Percentiles rank a stretch among this genome's conserved stretches.
Evolutionary conservation across 2,797 vertebrate species (phyloP).

Genomic region (Chaetophractus vellerosus): DNA sequence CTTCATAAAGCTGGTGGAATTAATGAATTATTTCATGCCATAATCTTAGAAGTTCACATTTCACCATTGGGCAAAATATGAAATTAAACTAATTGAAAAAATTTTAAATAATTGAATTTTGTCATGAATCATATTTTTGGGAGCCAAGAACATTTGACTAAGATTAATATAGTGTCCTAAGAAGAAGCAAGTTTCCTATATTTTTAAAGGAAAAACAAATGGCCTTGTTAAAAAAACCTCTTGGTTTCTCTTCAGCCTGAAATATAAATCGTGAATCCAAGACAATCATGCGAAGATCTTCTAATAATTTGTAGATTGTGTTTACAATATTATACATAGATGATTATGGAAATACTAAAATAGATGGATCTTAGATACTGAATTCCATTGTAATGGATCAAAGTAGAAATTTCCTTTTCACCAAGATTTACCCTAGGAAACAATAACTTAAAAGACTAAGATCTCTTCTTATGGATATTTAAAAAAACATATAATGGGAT

Average conservation of each 20-base stretch:
- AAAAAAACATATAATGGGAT: neutral
- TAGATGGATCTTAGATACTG: neutral
- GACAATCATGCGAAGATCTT: neutral
- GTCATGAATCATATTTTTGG: slow-evolving; percentile 46
- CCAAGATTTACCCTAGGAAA: neutral
- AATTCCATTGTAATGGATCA: neutral
- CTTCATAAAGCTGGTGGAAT: slow-evolving; percentile 34
- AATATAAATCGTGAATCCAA: slow-evolving; percentile 27
- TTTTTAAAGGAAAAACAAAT: slow-evolving; percentile 48
- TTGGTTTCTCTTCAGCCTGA: neutral
- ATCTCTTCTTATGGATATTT: neutral
- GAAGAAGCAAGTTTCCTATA: slow-evolving; percentile 63
- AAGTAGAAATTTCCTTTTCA: neutral
- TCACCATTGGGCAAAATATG: slow-evolving; percentile 27
- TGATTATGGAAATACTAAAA: slow-evolving; percentile 1
- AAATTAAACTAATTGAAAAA: slow-evolving; percentile 52
- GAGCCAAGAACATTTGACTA: slow-evolving; percentile 53
- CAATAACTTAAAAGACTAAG: neutral
- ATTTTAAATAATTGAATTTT: slow-evolving; percentile 61
- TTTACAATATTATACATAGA: slow-evolving; percentile 22
- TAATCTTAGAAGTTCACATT: slow-evolving; percentile 33
- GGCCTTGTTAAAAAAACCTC: slow-evolving; percentile 28
- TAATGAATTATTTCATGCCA: too few species aligned
- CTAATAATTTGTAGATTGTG: slow-evolving; percentile 13
- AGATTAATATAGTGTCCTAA: neutral